Conservation (phyloP, 2,113 vertebrate species). For the human (Homo sapiens) region DNA sequence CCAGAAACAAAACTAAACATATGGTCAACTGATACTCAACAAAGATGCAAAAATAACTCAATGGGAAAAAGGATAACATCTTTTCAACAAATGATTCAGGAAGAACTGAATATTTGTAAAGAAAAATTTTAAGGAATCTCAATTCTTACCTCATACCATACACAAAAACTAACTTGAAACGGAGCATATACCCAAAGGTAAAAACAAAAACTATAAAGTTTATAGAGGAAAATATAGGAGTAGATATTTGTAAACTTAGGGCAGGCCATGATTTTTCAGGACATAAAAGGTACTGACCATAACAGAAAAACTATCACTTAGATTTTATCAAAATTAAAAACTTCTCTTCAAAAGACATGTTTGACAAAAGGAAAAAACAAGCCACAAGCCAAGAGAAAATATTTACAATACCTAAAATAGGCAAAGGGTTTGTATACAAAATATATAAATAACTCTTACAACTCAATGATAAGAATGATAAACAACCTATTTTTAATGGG, state of each 20-base stretch:
- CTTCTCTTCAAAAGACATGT: not conserved
- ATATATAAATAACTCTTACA: not conserved
- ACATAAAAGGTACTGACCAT: not conserved
- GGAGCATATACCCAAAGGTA: not conserved
- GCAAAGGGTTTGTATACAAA: not conserved
- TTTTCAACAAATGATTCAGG: not conserved
- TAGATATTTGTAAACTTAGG: not conserved
- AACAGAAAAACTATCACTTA: not conserved
- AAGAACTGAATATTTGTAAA: not conserved
- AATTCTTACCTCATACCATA: not conserved
- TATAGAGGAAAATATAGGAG: not conserved
- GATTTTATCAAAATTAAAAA: slow-evolving; percentile 10
- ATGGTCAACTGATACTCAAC: not conserved
- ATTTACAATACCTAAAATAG: not conserved
- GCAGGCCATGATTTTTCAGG: not conserved
- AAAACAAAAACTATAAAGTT: not conserved
- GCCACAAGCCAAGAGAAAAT: not conserved
- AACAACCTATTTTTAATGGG: not conserved
- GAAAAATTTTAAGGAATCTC: not conserved
- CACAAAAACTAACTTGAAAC: slow-evolving; percentile 2
- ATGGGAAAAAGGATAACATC: not conserved
- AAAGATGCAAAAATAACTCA: not conserved
- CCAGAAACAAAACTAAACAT: not conserved
- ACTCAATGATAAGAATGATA: not conserved
- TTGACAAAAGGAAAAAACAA: not conserved